Evolutionary conservation across 64 coral and sea anemone genomes (phyloP).

Genomic region (Montipora cactus): DNA sequence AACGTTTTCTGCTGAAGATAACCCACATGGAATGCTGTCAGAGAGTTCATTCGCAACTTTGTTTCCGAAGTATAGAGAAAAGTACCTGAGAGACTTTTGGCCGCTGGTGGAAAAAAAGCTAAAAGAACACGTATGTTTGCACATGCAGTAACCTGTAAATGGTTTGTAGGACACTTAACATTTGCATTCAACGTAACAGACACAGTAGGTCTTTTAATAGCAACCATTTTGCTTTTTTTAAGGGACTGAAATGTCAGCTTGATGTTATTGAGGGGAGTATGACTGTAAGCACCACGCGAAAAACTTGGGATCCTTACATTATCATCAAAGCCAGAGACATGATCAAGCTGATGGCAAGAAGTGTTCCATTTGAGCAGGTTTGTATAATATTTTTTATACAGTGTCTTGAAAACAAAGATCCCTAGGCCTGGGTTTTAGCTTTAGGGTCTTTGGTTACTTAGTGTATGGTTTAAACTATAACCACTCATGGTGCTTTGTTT

Average conservation of each 20-base stretch:
- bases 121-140: slow-evolving; percentile 89
- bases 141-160: neutral
- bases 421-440: no score
- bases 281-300: slow-evolving; percentile 91
- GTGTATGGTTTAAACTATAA: no score
- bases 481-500: no score
- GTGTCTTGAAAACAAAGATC: neutral
- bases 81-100: slow-evolving; percentile 96
- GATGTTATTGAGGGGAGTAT: slow-evolving; percentile 99
- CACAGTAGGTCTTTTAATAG: no score
- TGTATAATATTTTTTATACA: no score
- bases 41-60: slow-evolving; percentile 98
- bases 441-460: no score
- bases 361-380: slow-evolving; percentile 99
- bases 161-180: no score
- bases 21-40: slow-evolving; percentile 73
- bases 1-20: slow-evolving; percentile 78
- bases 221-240: neutral
- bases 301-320: slow-evolving; percentile 94
- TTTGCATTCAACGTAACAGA: no score
- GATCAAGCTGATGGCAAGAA: slow-evolving; percentile 96
- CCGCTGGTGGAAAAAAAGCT: slow-evolving; percentile 85
- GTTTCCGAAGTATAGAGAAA: slow-evolving; percentile 98
- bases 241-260: slow-evolving; percentile 83
- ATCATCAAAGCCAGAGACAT: slow-evolving; percentile 98